Conservation (phyloP, 2,797 vertebrate genomes). For the Coregonus sp. region DNA sequence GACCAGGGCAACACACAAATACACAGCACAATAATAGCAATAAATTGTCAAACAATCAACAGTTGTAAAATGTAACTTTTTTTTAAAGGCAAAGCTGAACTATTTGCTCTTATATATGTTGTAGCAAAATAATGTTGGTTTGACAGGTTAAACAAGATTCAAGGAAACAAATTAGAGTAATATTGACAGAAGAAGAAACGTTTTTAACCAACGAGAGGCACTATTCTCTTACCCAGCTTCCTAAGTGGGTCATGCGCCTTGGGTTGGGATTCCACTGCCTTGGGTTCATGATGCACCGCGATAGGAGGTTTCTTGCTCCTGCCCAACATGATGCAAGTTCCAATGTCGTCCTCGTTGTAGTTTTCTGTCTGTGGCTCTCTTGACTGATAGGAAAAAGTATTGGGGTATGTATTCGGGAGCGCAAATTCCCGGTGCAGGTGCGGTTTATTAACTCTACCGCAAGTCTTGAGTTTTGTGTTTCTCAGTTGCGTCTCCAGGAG, state of each 20-base stretch:
- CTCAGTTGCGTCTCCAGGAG: constrained; percentile 17
- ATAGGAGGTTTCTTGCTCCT: constrained; percentile 55
- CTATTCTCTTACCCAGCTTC: constrained; percentile 69
- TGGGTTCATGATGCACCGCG: constrained; percentile 38
- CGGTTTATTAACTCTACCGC: background rate
- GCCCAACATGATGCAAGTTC: constrained; percentile 60
- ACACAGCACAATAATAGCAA: background rate
- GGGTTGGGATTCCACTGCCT: constrained; percentile 50
- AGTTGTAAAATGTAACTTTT: background rate
- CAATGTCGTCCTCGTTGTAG: background rate
- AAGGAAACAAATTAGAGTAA: background rate
- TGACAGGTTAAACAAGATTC: too few species aligned
- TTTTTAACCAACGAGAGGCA: background rate
- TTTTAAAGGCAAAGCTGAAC: too few species aligned
- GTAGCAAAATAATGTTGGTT: too few species aligned
- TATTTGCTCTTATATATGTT: too few species aligned
- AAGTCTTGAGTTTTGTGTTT: constrained; percentile 9
- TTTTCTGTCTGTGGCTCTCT: background rate
- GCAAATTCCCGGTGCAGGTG: constrained; percentile 32
- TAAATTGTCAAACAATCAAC: background rate
- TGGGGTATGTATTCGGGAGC: background rate
- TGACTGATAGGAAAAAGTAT: background rate
- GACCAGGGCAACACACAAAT: background rate
- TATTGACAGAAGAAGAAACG: too few species aligned
- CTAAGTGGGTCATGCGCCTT: constrained; percentile 63